Evolutionary conservation across 92 coral and sea anemone species (phyloP).

Genomic region (Metridium senile): DNA sequence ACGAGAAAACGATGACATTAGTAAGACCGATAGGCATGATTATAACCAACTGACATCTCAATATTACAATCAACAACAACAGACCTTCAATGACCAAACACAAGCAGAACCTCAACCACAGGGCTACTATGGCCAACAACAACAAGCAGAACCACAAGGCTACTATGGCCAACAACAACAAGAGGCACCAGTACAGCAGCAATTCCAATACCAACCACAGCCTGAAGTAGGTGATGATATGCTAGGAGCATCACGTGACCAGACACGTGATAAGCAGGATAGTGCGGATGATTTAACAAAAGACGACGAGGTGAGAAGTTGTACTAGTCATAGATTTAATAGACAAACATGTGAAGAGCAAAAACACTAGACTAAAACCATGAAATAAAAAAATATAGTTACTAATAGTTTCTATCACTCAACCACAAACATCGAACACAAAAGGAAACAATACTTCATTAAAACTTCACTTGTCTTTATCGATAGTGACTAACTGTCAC

Average conservation of each 20-base stretch:
- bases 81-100: neutral
- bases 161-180: slow-evolving; percentile 11
- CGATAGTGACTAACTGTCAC: too few relatives aligned
- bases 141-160: neutral
- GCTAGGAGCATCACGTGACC: slow-evolving; percentile 4
- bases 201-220: slow-evolving; percentile 6
- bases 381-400: too few relatives aligned
- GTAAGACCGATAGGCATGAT: neutral
- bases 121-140: slow-evolving; percentile 4
- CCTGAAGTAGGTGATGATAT: neutral
- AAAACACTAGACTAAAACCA: too few relatives aligned
- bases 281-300: neutral
- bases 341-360: neutral
- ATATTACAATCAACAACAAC: neutral
- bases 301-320: slow-evolving; percentile 10
- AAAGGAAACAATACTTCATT: too few relatives aligned
- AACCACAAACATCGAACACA: too few relatives aligned
- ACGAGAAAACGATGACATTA: neutral
- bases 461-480: too few relatives aligned
- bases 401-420: too few relatives aligned
- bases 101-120: neutral
- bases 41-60: neutral
- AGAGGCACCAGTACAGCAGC: neutral
- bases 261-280: neutral
- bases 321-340: neutral